These are phyloP conservation scores for Enchytraeus crypticus DNA, from an alignment of 2,888 invertebrate genomes.

Conservation along the genomic window DNA sequence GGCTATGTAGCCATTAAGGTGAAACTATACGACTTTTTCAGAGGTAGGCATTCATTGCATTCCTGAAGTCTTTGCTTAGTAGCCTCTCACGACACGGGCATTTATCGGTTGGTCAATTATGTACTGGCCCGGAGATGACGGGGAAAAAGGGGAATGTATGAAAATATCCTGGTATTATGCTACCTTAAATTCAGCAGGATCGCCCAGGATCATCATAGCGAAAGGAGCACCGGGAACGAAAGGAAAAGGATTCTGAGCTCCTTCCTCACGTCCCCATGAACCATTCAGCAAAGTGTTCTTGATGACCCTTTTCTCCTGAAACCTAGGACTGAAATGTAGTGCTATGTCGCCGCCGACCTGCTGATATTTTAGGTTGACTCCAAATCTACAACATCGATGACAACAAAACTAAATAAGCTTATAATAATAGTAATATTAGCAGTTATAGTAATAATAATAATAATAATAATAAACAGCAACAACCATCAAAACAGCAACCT, in stretches of 20 bases:
- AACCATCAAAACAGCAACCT: not conserved
- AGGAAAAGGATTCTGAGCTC: not conserved
- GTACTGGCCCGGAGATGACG: too few species aligned
- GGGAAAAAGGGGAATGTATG: too few species aligned
- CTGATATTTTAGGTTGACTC: slow-evolving; percentile 4
- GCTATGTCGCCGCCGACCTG: slow-evolving; percentile 5
- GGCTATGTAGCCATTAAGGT: too few species aligned
- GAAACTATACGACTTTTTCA: too few species aligned
- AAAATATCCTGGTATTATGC: not conserved
- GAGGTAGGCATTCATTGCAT: too few species aligned
- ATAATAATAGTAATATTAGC: not conserved
- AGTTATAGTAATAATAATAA: not conserved
- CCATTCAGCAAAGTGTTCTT: slow-evolving; percentile 4
- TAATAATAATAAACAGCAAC: not conserved
- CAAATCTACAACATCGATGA: not conserved
- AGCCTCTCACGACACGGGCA: too few species aligned
- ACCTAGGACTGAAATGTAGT: slow-evolving; percentile 3
- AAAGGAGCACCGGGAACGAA: slow-evolving; percentile 2
- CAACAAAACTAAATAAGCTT: not conserved
- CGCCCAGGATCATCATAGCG: slow-evolving; percentile 5
- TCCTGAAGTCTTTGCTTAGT: too few species aligned
- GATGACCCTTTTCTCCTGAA: not conserved
- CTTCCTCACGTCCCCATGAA: slow-evolving; percentile 5
- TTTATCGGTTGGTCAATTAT: too few species aligned
- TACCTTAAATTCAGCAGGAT: slow-evolving; percentile 7